These are phyloP conservation scores for Chalcis sispes DNA, from an alignment of 2,888 invertebrate genomes.

Conservation along the genomic window DNA sequence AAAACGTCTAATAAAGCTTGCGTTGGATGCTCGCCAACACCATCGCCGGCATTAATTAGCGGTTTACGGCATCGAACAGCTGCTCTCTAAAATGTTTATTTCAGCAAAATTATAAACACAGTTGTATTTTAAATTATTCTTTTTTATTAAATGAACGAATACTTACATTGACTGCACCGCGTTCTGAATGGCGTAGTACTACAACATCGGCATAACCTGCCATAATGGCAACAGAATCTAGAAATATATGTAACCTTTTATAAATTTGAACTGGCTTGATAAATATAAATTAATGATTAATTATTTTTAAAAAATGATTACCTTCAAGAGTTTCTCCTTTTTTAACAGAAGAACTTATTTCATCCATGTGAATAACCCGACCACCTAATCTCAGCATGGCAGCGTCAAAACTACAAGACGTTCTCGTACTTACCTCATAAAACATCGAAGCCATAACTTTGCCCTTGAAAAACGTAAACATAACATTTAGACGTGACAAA, in stretches of 20 bases:
- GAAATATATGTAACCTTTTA: too few relatives aligned
- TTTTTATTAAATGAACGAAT: slow-evolving; percentile 1
- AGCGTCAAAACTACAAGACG: slow-evolving; percentile 95
- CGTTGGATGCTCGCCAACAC: slow-evolving; percentile 97
- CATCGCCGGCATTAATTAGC: slow-evolving; percentile 98
- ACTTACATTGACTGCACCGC: slow-evolving; percentile 92
- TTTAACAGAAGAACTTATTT: slow-evolving; percentile 92
- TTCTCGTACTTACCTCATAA: slow-evolving; percentile 98
- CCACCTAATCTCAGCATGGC: slow-evolving; percentile 99
- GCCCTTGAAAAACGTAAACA: slow-evolving; percentile 78
- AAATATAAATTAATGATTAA: background rate
- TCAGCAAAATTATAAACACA: background rate
- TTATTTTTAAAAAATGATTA: slow-evolving; percentile 67
- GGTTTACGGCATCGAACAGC: slow-evolving; percentile 91
- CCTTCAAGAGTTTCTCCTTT: slow-evolving; percentile 97
- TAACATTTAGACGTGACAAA: background rate
- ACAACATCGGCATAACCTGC: slow-evolving; percentile 96
- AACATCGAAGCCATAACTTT: slow-evolving; percentile 97
- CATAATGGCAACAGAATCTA: slow-evolving; percentile 89
- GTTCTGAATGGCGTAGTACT: slow-evolving; percentile 94
- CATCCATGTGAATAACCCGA: slow-evolving; percentile 92
- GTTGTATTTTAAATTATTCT: background rate
- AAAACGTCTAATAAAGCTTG: slow-evolving; percentile 98
- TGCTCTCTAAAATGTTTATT: slow-evolving; percentile 86
- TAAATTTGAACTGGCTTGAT: background rate